phyloP scores from a whole-genome alignment of 2,888 invertebrate genomes.

The Ichneumoninae sp. region DNA sequence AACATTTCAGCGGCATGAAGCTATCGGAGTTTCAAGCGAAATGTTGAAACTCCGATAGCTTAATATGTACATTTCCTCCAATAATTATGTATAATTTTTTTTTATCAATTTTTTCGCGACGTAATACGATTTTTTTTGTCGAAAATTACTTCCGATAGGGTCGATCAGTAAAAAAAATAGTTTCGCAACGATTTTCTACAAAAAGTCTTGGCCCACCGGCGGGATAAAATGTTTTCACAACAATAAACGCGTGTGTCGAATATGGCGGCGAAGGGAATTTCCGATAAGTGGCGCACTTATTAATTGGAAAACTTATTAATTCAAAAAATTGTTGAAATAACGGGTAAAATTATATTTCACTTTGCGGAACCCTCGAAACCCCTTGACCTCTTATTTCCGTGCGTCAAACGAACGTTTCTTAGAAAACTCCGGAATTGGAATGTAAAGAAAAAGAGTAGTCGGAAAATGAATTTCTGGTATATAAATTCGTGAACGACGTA shows the following conservation, averaged over 20 bases:
- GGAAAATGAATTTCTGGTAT: background rate
- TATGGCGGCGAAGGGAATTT: background rate
- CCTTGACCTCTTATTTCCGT: constrained; percentile 8
- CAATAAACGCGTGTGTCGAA: background rate
- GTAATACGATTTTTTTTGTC: constrained; percentile 4
- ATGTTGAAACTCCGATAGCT: background rate
- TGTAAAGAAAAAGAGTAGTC: background rate
- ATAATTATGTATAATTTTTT: background rate
- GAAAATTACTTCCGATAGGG: background rate
- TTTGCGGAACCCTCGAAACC: background rate
- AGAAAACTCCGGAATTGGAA: background rate
- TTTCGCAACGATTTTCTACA: constrained; percentile 7
- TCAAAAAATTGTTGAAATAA: constrained; percentile 9
- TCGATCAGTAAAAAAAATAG: background rate
- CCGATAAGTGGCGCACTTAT: constrained; percentile 34
- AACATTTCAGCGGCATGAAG: background rate
- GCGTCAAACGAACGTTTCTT: background rate
- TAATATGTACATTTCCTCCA: too few species aligned
- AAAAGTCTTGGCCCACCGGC: background rate
- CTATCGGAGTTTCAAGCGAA: background rate
- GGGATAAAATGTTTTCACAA: background rate
- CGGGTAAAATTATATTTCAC: constrained; percentile 19
- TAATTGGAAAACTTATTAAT: constrained; percentile 14
- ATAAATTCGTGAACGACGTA: background rate
- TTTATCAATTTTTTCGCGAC: background rate